These are phyloP conservation scores for Disparrhopalites patrizii DNA, from an alignment of 2,888 invertebrate species.

Conservation along the genomic window DNA sequence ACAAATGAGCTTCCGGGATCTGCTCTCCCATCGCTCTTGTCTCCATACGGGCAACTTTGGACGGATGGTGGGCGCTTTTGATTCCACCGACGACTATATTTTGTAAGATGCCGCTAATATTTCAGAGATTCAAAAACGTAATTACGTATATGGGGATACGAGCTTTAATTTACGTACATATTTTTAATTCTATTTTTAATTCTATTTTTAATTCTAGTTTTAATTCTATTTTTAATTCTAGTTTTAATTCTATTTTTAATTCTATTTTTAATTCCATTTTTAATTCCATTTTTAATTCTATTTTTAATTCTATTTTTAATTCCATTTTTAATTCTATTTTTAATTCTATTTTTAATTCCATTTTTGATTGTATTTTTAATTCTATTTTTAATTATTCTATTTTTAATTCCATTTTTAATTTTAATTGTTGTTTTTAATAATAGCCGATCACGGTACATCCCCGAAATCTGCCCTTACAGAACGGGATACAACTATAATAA, in stretches of 20 bases:
- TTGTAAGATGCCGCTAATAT: slow-evolving; percentile 26
- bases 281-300: slow-evolving; percentile 1
- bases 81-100: slow-evolving; percentile 22
- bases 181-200: no score
- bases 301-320: neutral
- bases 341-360: neutral
- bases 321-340: neutral
- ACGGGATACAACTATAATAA: slow-evolving; percentile 35
- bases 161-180: neutral
- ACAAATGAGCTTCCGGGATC: slow-evolving; percentile 34
- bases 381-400: neutral
- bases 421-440: neutral
- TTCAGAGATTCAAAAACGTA: neutral
- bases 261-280: neutral
- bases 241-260: no score
- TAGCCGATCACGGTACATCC: slow-evolving; percentile 31
- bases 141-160: neutral
- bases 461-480: slow-evolving; percentile 30
- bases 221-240: neutral
- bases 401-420: slow-evolving; percentile 3
- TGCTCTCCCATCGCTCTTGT: slow-evolving; percentile 37
- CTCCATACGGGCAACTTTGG: slow-evolving; percentile 21
- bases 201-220: neutral
- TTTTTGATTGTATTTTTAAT: neutral
- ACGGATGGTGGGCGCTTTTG: slow-evolving; percentile 22